phyloP scores from a whole-genome alignment of 1,140 invertebrate species.

The Diprion similis region DNA sequence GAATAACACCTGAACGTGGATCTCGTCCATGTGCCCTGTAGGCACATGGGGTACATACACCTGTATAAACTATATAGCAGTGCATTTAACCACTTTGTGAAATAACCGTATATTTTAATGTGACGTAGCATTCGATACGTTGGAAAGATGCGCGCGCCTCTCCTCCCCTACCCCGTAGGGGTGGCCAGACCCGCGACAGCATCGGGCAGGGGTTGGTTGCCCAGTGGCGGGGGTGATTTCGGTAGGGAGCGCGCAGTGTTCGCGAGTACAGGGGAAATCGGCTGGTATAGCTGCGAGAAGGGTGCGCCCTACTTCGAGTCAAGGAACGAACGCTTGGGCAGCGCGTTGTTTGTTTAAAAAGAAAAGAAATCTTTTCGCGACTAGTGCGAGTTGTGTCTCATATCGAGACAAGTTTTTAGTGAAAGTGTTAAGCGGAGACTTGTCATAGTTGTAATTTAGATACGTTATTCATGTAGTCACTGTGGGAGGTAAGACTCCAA shows the following conservation, averaged over 20 bases:
- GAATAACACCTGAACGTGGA: too few relatives aligned
- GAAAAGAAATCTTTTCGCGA: background rate
- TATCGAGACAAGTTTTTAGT: background rate
- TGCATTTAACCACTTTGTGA: slow-evolving; percentile 61
- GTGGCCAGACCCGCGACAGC: background rate
- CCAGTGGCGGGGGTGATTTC: slow-evolving; percentile 9
- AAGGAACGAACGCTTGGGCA: slow-evolving; percentile 20
- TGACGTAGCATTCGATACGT: slow-evolving; percentile 57
- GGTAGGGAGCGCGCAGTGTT: slow-evolving; percentile 9
- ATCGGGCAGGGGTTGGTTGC: background rate
- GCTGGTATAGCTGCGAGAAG: slow-evolving; percentile 36
- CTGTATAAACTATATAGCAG: slow-evolving; percentile 51
- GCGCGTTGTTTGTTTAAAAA: background rate
- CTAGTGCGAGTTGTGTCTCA: background rate
- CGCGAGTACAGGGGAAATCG: slow-evolving; percentile 15
- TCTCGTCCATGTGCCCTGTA: background rate
- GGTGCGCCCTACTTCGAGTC: slow-evolving; percentile 56
- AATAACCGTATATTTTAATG: slow-evolving; percentile 54
- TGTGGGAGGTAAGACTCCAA: too few relatives aligned
- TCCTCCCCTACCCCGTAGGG: slow-evolving; percentile 8
- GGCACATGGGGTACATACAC: background rate
- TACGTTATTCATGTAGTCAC: too few relatives aligned
- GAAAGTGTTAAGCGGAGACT: background rate
- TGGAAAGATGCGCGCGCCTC: slow-evolving; percentile 43
- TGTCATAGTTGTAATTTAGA: too few relatives aligned